These are phyloP conservation scores for Caenorhabditis zanzibari DNA, from an alignment of 2,888 invertebrate species.

Conservation along the genomic window DNA sequence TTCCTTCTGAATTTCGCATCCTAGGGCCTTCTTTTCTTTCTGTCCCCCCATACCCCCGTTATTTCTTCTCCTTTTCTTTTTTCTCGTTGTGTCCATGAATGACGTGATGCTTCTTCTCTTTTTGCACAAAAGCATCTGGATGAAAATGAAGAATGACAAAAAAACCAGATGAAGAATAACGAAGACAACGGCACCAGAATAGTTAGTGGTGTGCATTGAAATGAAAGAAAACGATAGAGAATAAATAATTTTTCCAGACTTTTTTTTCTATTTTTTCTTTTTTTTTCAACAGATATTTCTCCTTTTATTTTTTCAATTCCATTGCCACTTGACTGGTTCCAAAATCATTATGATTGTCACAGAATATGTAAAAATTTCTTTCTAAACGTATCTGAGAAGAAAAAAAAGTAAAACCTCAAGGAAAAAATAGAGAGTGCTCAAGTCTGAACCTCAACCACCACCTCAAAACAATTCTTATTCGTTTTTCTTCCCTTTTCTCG, in stretches of 20 bases:
- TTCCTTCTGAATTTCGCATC: conserved; percentile 58
- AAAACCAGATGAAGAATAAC: conserved; percentile 28
- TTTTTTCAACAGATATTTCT: background rate
- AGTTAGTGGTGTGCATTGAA: conserved; percentile 54
- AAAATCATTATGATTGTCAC: background rate
- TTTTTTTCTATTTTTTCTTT: background rate
- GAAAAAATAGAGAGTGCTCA: conserved; percentile 24
- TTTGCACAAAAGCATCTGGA: conserved; percentile 45
- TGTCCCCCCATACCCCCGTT: conserved; percentile 8
- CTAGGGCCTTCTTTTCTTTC: conserved; percentile 20
- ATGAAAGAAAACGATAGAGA: conserved; percentile 37
- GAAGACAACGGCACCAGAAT: conserved; percentile 31
- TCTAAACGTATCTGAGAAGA: background rate
- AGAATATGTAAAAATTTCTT: background rate
- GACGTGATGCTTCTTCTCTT: conserved; percentile 49
- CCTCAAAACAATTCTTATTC: conserved; percentile 53
- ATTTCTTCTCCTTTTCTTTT: conserved; percentile 3
- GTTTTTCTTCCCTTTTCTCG: conserved; percentile 13
- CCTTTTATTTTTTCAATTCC: background rate
- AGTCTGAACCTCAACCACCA: conserved; percentile 49
- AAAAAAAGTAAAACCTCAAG: conserved; percentile 21
- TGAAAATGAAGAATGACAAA: conserved; percentile 37
- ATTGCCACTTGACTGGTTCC: background rate
- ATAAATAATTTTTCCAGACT: conserved; percentile 8
- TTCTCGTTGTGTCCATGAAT: conserved; percentile 44